Base-by-base conservation (phyloP, 2,797 vertebrate genomes). In the Coregonus ussuriensis region DNA sequence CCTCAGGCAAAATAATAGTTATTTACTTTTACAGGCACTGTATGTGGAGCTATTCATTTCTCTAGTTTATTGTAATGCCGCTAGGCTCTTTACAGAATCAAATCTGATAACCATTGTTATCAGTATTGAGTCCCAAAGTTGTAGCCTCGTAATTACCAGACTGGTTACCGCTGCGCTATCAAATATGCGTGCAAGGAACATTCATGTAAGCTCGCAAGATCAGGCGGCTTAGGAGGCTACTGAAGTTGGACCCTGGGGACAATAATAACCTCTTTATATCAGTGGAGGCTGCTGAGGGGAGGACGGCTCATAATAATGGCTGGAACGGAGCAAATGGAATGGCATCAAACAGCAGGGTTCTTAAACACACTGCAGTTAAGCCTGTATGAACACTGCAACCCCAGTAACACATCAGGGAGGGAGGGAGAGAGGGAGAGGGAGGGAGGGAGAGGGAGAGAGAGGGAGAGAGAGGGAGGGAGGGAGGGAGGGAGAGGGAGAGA, bases 341-440 rank as follows among this genome's bases (percentile, higher is more conserved):
- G 54, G 54, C 16, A n/a, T 56, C 14, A 15, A 56, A n/a, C 16
- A 90, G 82, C 85, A 37, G 87, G 86, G 85, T 84, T 81, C 87
- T 77, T 71, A 86, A 88, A 88, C 88, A 87, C 90, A 72, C 84
- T 67, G 84, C 86, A 63, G 85, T 88, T 88, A 81, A 87, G 87
- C 82, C 84, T 81, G 74, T 87, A 84, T 79, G 85, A 89, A 85
- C 86, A 83, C 33, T 16, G 31, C 18, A 25, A 88, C 84, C 88
- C 79, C 76, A 83, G 74, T 71, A 83, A 74, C 83, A 72, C 84
- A 86, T 79, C 83, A 79, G 59, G 72, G 63, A 65, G 75, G 59
- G 75, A 37, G 59, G 63, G 67, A 72, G 65, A 71, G 63, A 80
- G 77, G 77, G 71, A 75, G 29, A 66, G 37, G 77, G 65, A 78